Conservation (phyloP, 2,113 vertebrate genomes). For the Epinephelus moara region DNA sequence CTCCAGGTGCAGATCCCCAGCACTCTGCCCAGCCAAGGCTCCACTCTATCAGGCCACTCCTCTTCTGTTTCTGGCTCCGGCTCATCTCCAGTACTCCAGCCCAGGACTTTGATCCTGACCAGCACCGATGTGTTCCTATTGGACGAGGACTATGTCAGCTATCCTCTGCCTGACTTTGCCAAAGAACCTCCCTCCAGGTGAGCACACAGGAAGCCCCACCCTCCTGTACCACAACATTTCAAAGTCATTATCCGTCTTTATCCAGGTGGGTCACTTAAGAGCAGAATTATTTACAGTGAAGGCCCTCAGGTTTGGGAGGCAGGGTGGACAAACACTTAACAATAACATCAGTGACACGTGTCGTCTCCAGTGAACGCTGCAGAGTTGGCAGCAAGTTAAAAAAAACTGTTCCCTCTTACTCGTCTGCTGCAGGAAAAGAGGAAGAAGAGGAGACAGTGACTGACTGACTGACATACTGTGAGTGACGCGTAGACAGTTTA, state of each 20-base stretch:
- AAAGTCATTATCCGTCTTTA: too few relatives aligned
- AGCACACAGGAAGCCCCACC: background rate
- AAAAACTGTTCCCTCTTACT: background rate
- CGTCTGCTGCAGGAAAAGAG: slow-evolving; percentile 45
- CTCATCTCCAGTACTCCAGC: slow-evolving; percentile 81
- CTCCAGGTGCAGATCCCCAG: slow-evolving; percentile 64
- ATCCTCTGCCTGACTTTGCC: slow-evolving; percentile 95
- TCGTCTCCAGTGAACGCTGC: background rate
- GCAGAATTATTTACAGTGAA: background rate
- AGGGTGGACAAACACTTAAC: background rate
- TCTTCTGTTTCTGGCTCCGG: slow-evolving; percentile 52
- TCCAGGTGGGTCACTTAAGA: background rate
- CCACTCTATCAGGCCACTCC: slow-evolving; percentile 29
- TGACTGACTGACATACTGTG: background rate
- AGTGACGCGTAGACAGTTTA: slow-evolving; percentile 6
- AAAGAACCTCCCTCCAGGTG: slow-evolving; percentile 94
- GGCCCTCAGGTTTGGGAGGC: background rate
- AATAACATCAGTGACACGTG: background rate
- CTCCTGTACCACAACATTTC: background rate
- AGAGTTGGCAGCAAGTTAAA: background rate
- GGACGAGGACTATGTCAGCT: slow-evolving; percentile 96
- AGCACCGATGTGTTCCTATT: slow-evolving; percentile 93
- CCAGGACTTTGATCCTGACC: slow-evolving; percentile 94
- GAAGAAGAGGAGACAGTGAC: slow-evolving; percentile 39
- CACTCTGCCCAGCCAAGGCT: slow-evolving; percentile 26